Evolutionary conservation across 2,113 vertebrate species (phyloP), one percentile per base, ranked within the genome.

Genomic region (Sturnus vulgaris): DNA sequence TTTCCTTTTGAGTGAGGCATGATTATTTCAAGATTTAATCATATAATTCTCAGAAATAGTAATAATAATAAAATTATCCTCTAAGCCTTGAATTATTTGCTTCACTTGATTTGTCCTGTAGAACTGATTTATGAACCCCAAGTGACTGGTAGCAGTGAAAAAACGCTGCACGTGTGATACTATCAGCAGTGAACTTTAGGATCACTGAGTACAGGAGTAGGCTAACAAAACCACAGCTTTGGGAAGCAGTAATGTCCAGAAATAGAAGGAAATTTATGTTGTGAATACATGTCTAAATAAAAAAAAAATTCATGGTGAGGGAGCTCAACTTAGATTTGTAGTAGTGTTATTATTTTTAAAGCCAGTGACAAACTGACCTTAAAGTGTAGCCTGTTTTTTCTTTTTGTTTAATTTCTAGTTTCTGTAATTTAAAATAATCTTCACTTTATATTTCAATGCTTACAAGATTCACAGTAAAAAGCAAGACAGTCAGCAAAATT

Each of bases 91-190:
- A 88, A 37, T 56, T 61, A 60, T 56, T 81, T 81, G 2, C 27
- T 69, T 81, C 1, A 3, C 31, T 56, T 85, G 24, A 46, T 19
- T 61, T 44, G 12, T 35, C 27, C 13, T 13, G 3, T 35, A 60
- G 33, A 81, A 76, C 4, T 15, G 49, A 68, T 77, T 85, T 22
- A 37, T 19, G 63, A 92, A 46, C 8, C 30, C 17, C 22, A 31
- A 82, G 17, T 53, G 12, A 23, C 10, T 39, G 37, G 30, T 46
- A 85, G 31, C 17, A 78, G 15, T 23, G 31, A 56, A 47, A 90
- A 82, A 40, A 49, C 7, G 21, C 13, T 69, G 37, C 61, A 27
- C 13, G 76, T 0, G 0, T 3, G 23, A 37, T 40, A 11, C 10
- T 39, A 11, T 69, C 40, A 66, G 24, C 69, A 82, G 37, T 8